Percentiles rank a stretch among this genome's conserved stretches.
phyloP scores from a whole-genome alignment of 2,888 invertebrate species.

The Xanthostigma xanthostigma region DNA sequence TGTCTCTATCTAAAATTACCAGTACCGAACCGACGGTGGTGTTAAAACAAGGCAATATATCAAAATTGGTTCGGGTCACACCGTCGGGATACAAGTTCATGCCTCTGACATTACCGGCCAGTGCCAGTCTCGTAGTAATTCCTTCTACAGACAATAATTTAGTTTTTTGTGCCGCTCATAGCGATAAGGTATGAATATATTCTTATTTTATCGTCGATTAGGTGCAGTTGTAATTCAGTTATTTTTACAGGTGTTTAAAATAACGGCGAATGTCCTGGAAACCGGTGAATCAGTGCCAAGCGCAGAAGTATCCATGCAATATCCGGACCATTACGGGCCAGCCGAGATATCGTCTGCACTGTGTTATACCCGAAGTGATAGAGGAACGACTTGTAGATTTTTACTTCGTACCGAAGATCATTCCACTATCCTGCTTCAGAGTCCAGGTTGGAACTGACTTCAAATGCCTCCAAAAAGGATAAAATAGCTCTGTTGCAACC shows the following conservation, averaged over 20 bases:
- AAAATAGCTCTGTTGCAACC: too few species aligned
- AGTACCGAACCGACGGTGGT: conserved; percentile 14
- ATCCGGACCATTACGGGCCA: conserved; percentile 17
- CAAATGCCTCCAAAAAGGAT: not conserved
- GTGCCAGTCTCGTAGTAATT: conserved; percentile 26
- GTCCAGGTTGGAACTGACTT: conserved; percentile 30
- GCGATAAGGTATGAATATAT: conserved; percentile 20
- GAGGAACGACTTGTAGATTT: conserved; percentile 38
- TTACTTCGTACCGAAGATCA: conserved; percentile 51
- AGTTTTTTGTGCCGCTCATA: conserved; percentile 22
- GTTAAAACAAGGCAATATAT: conserved; percentile 8
- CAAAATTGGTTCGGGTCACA: conserved; percentile 12
- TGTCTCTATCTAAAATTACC: not conserved
- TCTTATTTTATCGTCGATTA: not conserved
- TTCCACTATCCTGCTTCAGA: conserved; percentile 47
- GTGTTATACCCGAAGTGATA: conserved; percentile 7
- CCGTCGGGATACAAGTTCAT: not conserved
- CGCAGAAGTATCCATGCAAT: conserved; percentile 25
- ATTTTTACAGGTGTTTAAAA: conserved; percentile 28
- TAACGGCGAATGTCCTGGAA: conserved; percentile 29
- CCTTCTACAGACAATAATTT: conserved; percentile 26
- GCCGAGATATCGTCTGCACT: conserved; percentile 6
- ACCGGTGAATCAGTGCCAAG: conserved; percentile 29
- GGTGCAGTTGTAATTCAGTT: conserved; percentile 1
- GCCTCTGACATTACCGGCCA: not conserved